phyloP scores from a whole-genome alignment of 2,113 vertebrate genomes.

The Neoarius graeffei region DNA sequence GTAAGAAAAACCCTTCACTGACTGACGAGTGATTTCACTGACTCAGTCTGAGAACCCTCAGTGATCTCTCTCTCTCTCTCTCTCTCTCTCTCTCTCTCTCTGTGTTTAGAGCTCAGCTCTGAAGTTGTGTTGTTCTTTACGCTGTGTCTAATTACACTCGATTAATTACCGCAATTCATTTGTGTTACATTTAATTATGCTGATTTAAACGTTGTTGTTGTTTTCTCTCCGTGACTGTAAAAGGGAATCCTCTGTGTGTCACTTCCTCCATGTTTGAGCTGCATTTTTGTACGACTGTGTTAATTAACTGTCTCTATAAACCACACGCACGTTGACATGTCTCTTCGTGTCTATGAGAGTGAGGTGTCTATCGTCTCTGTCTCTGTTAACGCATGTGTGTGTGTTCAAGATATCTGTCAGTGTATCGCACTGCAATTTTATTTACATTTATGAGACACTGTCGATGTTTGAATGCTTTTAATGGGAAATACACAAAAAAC shows the following conservation, averaged over 20 bases:
- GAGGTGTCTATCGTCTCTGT: not conserved
- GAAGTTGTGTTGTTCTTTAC: not conserved
- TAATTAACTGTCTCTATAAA: not conserved
- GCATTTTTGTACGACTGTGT: not conserved
- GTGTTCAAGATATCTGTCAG: no score
- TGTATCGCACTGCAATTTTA: not conserved
- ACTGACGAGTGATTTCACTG: not conserved
- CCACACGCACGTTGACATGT: not conserved
- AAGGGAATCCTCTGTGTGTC: not conserved
- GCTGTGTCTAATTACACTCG: conserved; percentile 10
- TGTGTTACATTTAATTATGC: conserved; percentile 63
- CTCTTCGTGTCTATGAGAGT: not conserved
- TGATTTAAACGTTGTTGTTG: conserved; percentile 47
- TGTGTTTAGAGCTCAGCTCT: not conserved
- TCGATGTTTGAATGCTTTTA: not conserved
- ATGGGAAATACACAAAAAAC: not conserved
- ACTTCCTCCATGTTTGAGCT: not conserved
- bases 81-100: not conserved
- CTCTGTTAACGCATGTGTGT: not conserved
- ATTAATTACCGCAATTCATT: conserved; percentile 56
- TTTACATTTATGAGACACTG: not conserved
- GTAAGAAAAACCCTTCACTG: no score
- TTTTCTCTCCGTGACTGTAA: not conserved
- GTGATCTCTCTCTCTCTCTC: not conserved
- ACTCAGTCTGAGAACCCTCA: not conserved